Evolutionary conservation across 2,797 vertebrate species (phyloP).

Genomic region (Chelidonichthys spinosus): DNA sequence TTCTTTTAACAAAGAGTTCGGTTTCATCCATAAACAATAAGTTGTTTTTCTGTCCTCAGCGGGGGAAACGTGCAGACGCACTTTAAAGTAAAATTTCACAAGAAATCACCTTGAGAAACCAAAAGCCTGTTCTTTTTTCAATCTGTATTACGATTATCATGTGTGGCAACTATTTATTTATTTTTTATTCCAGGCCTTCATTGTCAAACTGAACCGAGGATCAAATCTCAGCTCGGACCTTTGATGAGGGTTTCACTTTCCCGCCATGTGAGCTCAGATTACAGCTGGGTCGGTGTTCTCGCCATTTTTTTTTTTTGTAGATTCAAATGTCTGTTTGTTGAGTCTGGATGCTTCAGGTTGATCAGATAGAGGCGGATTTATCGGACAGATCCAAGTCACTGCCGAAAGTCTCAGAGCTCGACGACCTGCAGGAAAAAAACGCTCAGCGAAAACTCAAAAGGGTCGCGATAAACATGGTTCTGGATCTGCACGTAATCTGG

Average conservation of each 20-base stretch:
- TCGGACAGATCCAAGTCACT: conserved; percentile 65
- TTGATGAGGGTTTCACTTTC: conserved; percentile 74
- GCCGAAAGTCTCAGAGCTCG: conserved; percentile 58
- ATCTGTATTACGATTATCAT: neutral
- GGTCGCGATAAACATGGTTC: conserved; percentile 2
- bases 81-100: conserved; percentile 25
- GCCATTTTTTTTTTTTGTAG: conserved; percentile 58
- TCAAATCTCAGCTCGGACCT: conserved; percentile 58
- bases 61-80: conserved; percentile 45
- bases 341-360: conserved; percentile 60
- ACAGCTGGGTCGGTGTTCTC: conserved; percentile 52
- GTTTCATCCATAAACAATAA: conserved; percentile 73
- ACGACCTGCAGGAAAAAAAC: conserved; percentile 34
- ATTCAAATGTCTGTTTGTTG: conserved; percentile 65
- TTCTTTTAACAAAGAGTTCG: conserved; percentile 44
- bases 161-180: neutral
- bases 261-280: conserved; percentile 65
- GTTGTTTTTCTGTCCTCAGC: conserved; percentile 48
- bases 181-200: no score
- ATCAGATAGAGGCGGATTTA: conserved; percentile 72
- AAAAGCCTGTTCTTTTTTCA: conserved; percentile 6
- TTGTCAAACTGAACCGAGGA: conserved; percentile 36
- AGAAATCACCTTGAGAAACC: conserved; percentile 8
- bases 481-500: no score
- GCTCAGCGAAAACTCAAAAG: conserved; percentile 25